Percentiles rank a stretch among this genome's conserved stretches.
Evolutionary conservation across 2,113 vertebrate genomes (phyloP).

Genomic region (Naja naja): DNA sequence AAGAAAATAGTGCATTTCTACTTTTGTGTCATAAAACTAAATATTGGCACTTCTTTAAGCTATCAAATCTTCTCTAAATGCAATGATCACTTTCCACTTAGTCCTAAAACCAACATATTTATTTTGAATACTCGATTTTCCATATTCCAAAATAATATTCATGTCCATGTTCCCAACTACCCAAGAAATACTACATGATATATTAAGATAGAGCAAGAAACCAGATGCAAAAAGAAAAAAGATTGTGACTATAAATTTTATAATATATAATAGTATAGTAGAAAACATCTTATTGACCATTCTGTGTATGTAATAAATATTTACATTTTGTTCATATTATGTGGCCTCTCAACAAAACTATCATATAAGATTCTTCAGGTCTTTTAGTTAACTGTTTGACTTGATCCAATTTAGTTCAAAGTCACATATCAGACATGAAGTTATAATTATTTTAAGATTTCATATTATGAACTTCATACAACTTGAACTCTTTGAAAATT

Average conservation of each 20-base stretch:
- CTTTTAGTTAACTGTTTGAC: neutral
- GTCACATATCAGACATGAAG: constrained; percentile 7
- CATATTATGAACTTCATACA: neutral
- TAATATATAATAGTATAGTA: too few species aligned
- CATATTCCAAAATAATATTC: neutral
- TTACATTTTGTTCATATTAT: neutral
- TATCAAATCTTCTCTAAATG: neutral
- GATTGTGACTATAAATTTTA: neutral
- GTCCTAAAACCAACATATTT: neutral
- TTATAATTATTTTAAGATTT: constrained; percentile 36
- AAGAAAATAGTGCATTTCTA: neutral
- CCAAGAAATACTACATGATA: neutral
- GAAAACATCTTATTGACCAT: neutral
- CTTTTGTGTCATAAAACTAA: neutral
- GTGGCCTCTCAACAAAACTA: neutral
- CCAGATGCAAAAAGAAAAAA: neutral
- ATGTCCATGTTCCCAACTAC: neutral
- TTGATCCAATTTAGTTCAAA: neutral
- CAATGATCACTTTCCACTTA: neutral
- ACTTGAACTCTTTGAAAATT: constrained; percentile 24
- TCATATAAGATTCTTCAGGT: neutral
- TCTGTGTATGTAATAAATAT: neutral
- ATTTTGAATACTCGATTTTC: neutral
- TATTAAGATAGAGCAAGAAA: neutral
- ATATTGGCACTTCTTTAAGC: neutral